Evolutionary conservation across 2,888 invertebrate genomes (phyloP).

Genomic region (Spisula subtruncata): DNA sequence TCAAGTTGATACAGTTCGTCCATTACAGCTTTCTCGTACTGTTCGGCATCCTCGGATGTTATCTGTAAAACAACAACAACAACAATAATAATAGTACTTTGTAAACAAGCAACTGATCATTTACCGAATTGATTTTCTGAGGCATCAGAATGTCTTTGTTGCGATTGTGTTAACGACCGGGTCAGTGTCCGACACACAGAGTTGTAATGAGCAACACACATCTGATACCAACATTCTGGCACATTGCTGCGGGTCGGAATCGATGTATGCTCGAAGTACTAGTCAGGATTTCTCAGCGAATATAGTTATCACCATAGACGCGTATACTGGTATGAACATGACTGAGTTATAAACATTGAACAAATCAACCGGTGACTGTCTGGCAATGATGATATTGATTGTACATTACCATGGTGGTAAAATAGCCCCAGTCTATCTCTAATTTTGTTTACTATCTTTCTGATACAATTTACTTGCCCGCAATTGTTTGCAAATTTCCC

Average conservation of each 20-base stretch:
- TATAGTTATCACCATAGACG: not conserved
- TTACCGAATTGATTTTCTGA: too few species aligned
- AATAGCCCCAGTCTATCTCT: not conserved
- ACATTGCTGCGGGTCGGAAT: too few species aligned
- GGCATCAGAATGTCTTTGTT: too few species aligned
- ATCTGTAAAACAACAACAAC: slow-evolving; percentile 67
- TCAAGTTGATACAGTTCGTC: slow-evolving; percentile 69
- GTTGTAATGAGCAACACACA: not conserved
- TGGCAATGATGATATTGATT: not conserved
- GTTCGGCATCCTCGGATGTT: slow-evolving; percentile 76
- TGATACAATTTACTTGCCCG: not conserved
- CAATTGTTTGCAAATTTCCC: not conserved
- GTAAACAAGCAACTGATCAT: too few species aligned
- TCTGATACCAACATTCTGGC: too few species aligned
- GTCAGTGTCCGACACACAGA: not conserved
- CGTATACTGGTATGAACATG: not conserved
- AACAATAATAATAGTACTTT: not conserved
- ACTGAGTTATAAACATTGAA: not conserved
- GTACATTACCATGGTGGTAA: not conserved
- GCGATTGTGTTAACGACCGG: not conserved
- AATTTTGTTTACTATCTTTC: slow-evolving; percentile 7
- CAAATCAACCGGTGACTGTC: not conserved
- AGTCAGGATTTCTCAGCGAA: too few species aligned
- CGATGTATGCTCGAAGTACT: too few species aligned
- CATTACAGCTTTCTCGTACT: slow-evolving; percentile 72